Evolutionary conservation across 2,113 vertebrate genomes (phyloP).

Genomic region (Scomber japonicus): DNA sequence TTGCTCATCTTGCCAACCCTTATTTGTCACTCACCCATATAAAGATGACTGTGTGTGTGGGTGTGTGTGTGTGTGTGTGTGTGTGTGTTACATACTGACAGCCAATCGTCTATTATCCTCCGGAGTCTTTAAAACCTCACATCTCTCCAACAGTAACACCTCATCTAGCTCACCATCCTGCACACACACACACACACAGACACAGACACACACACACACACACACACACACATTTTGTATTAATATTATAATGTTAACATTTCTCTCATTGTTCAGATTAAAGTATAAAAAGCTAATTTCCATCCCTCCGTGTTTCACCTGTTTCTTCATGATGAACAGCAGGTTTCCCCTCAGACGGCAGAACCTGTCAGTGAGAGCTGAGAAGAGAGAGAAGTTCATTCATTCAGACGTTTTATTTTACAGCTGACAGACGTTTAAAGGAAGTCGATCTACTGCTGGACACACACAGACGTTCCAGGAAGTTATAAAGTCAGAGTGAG

Average conservation of each 20-base stretch:
- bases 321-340: conserved; percentile 51
- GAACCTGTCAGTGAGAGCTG: conserved; percentile 30
- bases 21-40: no score
- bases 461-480: conserved; percentile 20
- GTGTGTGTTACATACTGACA: conserved; percentile 31
- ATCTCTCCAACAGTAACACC: conserved; percentile 49
- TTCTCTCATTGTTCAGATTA: not conserved
- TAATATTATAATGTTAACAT: no score
- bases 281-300: not conserved
- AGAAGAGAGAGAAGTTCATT: not conserved
- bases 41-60: no score
- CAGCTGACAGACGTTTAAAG: no score
- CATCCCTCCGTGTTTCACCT: conserved; percentile 11
- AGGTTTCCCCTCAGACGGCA: conserved; percentile 55
- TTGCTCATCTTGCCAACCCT: no score
- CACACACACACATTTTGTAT: no score
- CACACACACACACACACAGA: not conserved
- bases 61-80: not conserved
- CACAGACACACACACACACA: conserved; percentile 6
- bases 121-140: conserved; percentile 28
- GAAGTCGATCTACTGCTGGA: no score
- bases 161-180: conserved; percentile 25
- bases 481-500: conserved; percentile 33
- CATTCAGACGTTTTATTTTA: no score
- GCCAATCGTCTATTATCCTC: conserved; percentile 7